Evolutionary conservation across 2,113 vertebrate genomes (phyloP).

Genomic region (Eulemur rufifrons): DNA sequence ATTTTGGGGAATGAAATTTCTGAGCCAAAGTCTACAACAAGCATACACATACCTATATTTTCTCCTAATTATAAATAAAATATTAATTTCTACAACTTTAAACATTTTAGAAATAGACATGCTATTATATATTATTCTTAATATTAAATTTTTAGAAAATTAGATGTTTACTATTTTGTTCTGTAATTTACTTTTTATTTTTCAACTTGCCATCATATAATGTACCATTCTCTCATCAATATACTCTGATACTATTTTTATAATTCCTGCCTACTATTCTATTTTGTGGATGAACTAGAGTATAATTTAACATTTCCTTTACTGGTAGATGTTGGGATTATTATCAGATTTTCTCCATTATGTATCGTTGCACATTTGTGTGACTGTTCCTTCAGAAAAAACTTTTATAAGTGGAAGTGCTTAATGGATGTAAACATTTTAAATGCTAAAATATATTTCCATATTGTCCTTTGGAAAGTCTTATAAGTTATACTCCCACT

Average conservation of each 20-base stretch:
- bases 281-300: neutral
- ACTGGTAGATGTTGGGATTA: neutral
- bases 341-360: neutral
- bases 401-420: neutral
- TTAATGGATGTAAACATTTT: neutral
- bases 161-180: neutral
- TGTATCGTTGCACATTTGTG: neutral
- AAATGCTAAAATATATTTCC: neutral
- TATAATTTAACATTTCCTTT: neutral
- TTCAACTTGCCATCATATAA: neutral
- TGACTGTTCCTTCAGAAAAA: neutral
- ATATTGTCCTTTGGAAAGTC: neutral
- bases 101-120: neutral
- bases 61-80: neutral
- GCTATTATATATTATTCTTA: neutral
- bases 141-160: neutral
- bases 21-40: neutral
- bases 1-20: constrained; percentile 18
- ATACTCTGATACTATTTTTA: neutral
- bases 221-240: neutral
- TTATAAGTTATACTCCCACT: neutral
- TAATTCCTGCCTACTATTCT: neutral
- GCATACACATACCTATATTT: neutral
- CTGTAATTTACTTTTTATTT: neutral
- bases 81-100: neutral